Evolutionary conservation across 2,888 invertebrate species (phyloP).

Genomic region (Selenia dentaria): DNA sequence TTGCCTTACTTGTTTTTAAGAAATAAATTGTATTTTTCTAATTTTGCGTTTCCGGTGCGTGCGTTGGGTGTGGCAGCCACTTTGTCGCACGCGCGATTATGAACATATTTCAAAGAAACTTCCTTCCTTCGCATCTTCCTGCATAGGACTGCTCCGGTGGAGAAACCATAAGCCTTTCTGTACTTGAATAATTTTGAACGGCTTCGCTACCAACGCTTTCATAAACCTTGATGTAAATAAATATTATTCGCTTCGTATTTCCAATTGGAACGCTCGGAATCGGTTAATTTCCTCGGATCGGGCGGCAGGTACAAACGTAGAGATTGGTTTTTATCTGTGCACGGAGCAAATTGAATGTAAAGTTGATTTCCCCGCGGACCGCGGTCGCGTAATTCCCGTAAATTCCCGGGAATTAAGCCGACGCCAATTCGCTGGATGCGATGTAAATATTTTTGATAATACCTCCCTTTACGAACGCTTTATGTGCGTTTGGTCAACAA

Average conservation of each 20-base stretch:
- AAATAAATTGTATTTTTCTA: no score
- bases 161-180: no score
- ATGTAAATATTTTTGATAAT: conserved; percentile 81
- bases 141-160: no score
- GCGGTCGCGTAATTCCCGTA: conserved; percentile 70
- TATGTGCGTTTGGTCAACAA: conserved; percentile 46
- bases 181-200: no score
- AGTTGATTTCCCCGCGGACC: conserved; percentile 81
- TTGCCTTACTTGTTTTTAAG: no score
- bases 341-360: conserved; percentile 78
- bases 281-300: conserved; percentile 30
- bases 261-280: conserved; percentile 13
- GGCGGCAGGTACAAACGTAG: conserved; percentile 60
- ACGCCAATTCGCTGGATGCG: conserved; percentile 74
- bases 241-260: conserved; percentile 7
- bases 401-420: conserved; percentile 61
- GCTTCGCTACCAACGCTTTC: not conserved
- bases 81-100: no score
- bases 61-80: no score
- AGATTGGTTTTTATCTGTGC: conserved; percentile 81
- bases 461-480: conserved; percentile 49
- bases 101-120: no score
- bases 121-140: no score
- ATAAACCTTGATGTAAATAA: conserved; percentile 11
- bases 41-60: no score